These are phyloP conservation scores for Lamellibrachia luymesi DNA, from an alignment of 1,140 invertebrate species.

Conservation along the genomic window DNA sequence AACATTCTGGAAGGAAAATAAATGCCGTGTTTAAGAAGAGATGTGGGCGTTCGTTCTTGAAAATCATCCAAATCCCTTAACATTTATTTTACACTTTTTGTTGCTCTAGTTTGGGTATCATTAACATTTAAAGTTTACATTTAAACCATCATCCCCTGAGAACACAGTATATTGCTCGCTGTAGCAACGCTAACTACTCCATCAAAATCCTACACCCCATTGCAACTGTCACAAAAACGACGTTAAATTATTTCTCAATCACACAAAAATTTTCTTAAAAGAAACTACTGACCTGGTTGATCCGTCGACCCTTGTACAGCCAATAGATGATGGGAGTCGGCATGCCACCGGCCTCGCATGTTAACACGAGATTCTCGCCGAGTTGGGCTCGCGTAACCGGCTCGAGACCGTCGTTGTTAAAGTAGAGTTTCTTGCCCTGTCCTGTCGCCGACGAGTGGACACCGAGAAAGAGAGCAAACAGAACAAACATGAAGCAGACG, in stretches of 20 bases:
- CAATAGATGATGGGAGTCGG: slow-evolving; percentile 61
- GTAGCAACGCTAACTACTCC: not conserved
- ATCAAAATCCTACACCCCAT: not conserved
- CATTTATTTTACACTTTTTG: not conserved
- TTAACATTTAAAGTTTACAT: not conserved
- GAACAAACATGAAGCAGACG: too few species aligned
- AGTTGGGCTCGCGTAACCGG: not conserved
- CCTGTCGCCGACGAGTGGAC: too few species aligned
- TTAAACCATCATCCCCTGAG: not conserved
- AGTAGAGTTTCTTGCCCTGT: not conserved
- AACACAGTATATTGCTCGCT: too few species aligned
- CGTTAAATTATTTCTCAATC: not conserved
- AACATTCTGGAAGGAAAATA: too few species aligned
- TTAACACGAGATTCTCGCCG: slow-evolving; percentile 42
- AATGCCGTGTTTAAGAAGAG: too few species aligned
- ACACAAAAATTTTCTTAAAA: not conserved
- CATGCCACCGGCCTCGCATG: slow-evolving; percentile 59
- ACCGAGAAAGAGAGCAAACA: too few species aligned
- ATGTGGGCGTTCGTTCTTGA: too few species aligned
- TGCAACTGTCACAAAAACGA: not conserved
- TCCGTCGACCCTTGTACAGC: slow-evolving; percentile 57
- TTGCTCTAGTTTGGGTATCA: not conserved
- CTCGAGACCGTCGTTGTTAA: not conserved
- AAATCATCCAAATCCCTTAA: too few species aligned
- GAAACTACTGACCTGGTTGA: slow-evolving; percentile 45